phyloP scores from a whole-genome alignment of 2,888 invertebrate species.

The Aporophyla nigra region DNA sequence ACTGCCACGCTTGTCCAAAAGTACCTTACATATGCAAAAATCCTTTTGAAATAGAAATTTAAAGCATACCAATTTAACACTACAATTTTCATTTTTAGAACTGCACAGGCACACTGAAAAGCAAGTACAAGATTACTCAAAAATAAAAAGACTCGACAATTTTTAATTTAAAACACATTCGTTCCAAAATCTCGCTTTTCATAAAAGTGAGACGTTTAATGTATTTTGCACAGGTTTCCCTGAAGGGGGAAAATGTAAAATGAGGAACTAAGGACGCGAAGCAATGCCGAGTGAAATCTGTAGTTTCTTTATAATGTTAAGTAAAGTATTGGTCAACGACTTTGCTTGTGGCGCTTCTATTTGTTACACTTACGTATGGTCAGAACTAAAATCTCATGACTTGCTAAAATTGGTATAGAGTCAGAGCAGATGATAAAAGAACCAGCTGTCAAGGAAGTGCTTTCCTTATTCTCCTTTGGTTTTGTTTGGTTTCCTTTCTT shows the following conservation, averaged over 20 bases:
- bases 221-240: slow-evolving; percentile 28
- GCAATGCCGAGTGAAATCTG: slow-evolving; percentile 29
- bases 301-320: slow-evolving; percentile 18
- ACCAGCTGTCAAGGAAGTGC: background rate
- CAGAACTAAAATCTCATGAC: background rate
- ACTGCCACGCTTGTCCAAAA: background rate
- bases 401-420: background rate
- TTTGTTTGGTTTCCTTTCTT: background rate
- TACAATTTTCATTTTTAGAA: slow-evolving; percentile 3
- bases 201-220: slow-evolving; percentile 34
- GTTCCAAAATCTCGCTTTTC: slow-evolving; percentile 32
- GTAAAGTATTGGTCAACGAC: slow-evolving; percentile 20
- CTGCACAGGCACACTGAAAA: background rate
- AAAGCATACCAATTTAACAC: background rate
- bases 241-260: slow-evolving; percentile 25
- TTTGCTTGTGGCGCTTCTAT: background rate
- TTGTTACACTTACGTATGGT: background rate
- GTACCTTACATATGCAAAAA: background rate
- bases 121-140: slow-evolving; percentile 15
- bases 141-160: slow-evolving; percentile 24
- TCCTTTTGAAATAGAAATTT: background rate
- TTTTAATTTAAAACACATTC: slow-evolving; percentile 35
- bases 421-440: background rate
- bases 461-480: no score
- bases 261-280: slow-evolving; percentile 23